Evolutionary conservation across 2,113 vertebrate species (phyloP).

Genomic region (Rana temporaria): DNA sequence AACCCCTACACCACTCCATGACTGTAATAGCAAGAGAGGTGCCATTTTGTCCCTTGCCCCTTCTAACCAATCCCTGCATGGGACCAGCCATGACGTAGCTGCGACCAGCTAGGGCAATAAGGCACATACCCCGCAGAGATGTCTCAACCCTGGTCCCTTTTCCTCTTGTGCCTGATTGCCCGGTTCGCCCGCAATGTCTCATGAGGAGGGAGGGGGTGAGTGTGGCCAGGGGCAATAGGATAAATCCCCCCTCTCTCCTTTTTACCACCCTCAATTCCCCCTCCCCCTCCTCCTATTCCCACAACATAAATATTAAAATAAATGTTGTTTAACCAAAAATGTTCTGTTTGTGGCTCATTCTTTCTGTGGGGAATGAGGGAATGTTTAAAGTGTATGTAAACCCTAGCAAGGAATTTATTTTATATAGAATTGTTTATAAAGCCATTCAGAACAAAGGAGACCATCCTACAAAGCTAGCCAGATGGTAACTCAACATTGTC

Average conservation of each 20-base stretch:
- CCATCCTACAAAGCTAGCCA: no score
- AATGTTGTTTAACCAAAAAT: constrained; percentile 56
- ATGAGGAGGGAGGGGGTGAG: constrained; percentile 45
- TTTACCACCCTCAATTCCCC: constrained; percentile 26
- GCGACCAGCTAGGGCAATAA: constrained; percentile 44
- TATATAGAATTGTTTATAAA: no score
- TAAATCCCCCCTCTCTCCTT: constrained; percentile 44
- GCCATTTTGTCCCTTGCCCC: constrained; percentile 15
- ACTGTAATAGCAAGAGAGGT: constrained; percentile 13
- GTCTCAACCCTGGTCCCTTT: background rate
- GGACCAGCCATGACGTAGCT: constrained; percentile 47
- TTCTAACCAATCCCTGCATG: constrained; percentile 23
- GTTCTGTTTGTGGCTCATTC: background rate
- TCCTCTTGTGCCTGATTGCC: constrained; percentile 45
- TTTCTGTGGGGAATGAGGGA: background rate
- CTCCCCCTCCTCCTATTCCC: constrained; percentile 43
- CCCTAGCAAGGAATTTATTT: no score
- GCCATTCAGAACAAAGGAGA: no score
- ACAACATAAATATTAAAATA: constrained; percentile 57
- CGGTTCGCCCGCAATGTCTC: constrained; percentile 28
- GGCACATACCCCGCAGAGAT: constrained; percentile 27
- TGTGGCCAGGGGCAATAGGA: constrained; percentile 33
- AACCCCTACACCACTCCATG: constrained; percentile 19
- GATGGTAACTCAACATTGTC: no score
- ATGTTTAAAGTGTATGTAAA: no score